Base-by-base conservation (phyloP, 2,888 invertebrate genomes). In the Standfussiana lucernea region DNA sequence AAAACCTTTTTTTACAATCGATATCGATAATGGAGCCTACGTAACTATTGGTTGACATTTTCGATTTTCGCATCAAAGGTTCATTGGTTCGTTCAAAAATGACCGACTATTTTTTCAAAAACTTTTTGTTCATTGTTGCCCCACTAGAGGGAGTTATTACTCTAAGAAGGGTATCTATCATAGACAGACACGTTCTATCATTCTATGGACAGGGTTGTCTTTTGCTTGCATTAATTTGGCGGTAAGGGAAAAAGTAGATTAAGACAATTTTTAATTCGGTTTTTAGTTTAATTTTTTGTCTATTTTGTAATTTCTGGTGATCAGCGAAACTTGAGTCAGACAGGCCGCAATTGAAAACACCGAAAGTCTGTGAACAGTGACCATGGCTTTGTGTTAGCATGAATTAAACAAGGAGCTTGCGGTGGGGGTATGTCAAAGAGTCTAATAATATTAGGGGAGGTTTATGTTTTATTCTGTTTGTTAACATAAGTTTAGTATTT, bases 41-140 rank as follows among this genome's bases (percentile, higher is more conserved):
- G 13, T 28, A 1, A 72, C 68, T 69, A 69, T 65, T 45, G 13
- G 40, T 66, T 78, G 72, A 78, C 79, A 70, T 72, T 70, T 68
- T 32, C 4, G n/a, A 28, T 65, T 15, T 62, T 47, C 10, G 7
- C 37, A 62, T 42, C 24, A 6, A 8, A 61, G 24, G 35, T 40
- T 45, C 53, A 47, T 35, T 24, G 21, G 6, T 73, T 79, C 84
- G 82, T 82, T 84, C 82, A n/a, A 70, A 61, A 82, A 73, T 18
- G 15, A 50, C 24, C 40, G n/a, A 35, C 0, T 15, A 18, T 18
- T 59, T 32, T 32, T 59, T 56, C n/a, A 37, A 79, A 35, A 28
- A 10, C 1, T 4, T 32, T n/a, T 35, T 72, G 35, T 65, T 65
- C 11, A 35, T 0, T 24, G 0, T 65, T 1, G 0, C 28, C 24